Percentiles rank a stretch among this genome's conserved stretches.
Evolutionary conservation across 2,797 vertebrate species (phyloP).

Genomic region (Pelodytes ibericus): DNA sequence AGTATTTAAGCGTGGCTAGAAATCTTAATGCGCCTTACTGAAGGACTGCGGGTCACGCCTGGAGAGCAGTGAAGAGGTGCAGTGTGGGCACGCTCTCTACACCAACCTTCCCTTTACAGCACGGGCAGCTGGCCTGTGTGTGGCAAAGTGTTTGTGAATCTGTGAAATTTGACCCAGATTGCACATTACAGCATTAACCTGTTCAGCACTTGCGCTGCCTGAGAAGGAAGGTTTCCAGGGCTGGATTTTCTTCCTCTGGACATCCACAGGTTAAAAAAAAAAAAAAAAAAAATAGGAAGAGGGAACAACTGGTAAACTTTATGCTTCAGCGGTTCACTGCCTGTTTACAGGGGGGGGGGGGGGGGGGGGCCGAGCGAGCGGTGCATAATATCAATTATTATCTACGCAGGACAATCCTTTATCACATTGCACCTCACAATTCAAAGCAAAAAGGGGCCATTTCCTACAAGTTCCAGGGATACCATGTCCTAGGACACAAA

Average conservation of each 20-base stretch:
- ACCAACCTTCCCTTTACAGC: slow-evolving; percentile 1
- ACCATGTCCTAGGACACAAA: too few relatives aligned
- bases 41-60: not conserved
- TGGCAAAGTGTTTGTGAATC: slow-evolving; percentile 22
- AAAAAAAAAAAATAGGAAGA: not conserved
- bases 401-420: not conserved
- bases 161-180: slow-evolving; percentile 42
- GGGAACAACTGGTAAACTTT: slow-evolving; percentile 35
- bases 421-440: not conserved
- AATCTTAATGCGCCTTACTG: not conserved
- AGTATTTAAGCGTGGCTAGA: not conserved
- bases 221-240: not conserved
- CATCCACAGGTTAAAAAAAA: slow-evolving; percentile 29
- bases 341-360: not conserved
- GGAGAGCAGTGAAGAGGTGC: slow-evolving; percentile 4
- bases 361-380: too few relatives aligned
- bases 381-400: slow-evolving; percentile 26
- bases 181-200: slow-evolving; percentile 36
- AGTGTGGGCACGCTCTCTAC: not conserved
- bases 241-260: not conserved
- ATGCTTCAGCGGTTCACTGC: slow-evolving; percentile 4
- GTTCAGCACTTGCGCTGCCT: not conserved
- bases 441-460: not conserved
- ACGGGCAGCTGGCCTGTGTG: slow-evolving; percentile 16
- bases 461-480: too few relatives aligned